Conservation (phyloP, 2,797 vertebrate genomes). For the Spheniscus humboldti region DNA sequence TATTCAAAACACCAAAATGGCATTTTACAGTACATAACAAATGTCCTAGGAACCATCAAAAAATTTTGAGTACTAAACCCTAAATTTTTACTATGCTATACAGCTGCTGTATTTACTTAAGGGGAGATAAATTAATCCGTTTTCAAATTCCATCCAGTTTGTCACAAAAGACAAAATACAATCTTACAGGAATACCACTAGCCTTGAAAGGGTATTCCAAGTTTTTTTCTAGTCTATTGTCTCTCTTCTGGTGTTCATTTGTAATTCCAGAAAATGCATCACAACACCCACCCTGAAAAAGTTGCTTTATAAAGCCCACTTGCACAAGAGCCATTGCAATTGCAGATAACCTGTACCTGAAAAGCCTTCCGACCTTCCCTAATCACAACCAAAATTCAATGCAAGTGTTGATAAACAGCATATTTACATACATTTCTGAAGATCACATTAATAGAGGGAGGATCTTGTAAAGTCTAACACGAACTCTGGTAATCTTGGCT, state of each 20-base stretch:
- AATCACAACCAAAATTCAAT: neutral
- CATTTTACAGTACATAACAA: neutral
- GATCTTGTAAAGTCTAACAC: neutral
- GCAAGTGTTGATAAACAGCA: neutral
- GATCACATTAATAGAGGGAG: neutral
- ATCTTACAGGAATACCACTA: neutral
- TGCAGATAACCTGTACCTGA: neutral
- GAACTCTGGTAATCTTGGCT: neutral
- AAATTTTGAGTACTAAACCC: neutral
- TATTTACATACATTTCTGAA: neutral
- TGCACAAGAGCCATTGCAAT: neutral
- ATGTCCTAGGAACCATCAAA: neutral
- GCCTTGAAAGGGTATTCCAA: neutral
- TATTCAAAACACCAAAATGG: neutral
- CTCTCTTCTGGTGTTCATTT: neutral
- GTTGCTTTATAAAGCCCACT: neutral
- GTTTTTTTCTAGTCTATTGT: neutral
- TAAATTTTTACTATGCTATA: neutral
- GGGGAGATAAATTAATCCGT: neutral
- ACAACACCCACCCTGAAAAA: neutral
- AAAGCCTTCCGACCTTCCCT: neutral
- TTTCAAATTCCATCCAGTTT: neutral
- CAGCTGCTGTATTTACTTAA: neutral
- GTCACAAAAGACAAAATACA: neutral
- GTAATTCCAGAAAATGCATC: neutral